These are phyloP conservation scores for Phocides pigmalion DNA, from an alignment of 1,140 invertebrate genomes.

Conservation along the genomic window DNA sequence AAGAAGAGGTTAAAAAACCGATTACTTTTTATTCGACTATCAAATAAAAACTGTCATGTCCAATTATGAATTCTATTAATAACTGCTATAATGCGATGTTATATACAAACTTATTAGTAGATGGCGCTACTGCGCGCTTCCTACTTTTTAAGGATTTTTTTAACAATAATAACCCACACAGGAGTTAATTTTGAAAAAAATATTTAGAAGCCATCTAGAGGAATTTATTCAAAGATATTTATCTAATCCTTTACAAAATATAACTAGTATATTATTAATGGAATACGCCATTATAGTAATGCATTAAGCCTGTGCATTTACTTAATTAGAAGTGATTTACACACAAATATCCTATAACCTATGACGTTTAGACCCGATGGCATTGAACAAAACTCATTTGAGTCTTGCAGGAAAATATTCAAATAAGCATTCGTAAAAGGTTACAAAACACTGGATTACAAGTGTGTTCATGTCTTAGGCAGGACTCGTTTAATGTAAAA, in stretches of 20 bases:
- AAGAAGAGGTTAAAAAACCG: no score
- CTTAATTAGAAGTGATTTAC: conserved; percentile 24
- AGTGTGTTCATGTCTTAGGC: neutral
- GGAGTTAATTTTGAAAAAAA: no score
- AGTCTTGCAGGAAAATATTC: conserved; percentile 7
- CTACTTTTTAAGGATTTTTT: no score
- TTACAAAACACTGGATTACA: neutral
- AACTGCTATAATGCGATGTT: no score
- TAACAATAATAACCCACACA: no score
- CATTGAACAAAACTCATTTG: conserved; percentile 19
- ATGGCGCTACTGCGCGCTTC: no score
- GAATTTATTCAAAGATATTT: no score
- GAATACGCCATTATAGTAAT: neutral
- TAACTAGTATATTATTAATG: neutral
- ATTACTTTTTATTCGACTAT: no score
- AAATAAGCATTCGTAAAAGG: neutral
- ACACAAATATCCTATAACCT: conserved; percentile 12
- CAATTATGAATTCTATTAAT: no score
- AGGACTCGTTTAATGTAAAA: neutral
- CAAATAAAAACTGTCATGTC: no score
- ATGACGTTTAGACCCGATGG: conserved; percentile 11
- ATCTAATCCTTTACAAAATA: neutral
- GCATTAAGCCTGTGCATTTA: conserved; percentile 7
- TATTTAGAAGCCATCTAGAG: no score
- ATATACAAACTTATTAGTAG: no score